phyloP scores from a whole-genome alignment of 1,140 invertebrate genomes.

The Philopotamus ludificatus region DNA sequence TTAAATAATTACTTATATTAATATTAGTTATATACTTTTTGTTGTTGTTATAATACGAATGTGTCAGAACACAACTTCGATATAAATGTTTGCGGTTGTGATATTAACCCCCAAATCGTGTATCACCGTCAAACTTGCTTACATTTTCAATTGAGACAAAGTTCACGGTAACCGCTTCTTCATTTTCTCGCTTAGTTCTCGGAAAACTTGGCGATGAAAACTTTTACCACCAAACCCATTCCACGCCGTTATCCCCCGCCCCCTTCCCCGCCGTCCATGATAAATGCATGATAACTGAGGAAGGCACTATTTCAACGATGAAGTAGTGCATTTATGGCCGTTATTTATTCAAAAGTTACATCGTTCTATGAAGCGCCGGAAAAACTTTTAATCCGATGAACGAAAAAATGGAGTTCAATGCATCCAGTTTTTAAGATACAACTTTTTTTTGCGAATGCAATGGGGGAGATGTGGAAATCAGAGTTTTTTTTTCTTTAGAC shows the following conservation, averaged over 20 bases:
- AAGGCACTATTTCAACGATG: conserved; percentile 4
- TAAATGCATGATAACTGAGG: conserved; percentile 4
- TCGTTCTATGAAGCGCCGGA: no score
- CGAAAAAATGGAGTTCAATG: no score
- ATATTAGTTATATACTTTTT: no score
- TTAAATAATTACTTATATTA: no score
- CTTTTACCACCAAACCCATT: background rate
- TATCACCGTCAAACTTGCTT: conserved; percentile 3
- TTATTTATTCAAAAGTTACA: background rate
- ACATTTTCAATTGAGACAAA: conserved; percentile 11
- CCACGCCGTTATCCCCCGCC: background rate
- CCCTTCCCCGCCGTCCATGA: background rate
- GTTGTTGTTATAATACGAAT: no score
- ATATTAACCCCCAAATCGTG: background rate
- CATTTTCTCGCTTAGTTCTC: conserved; percentile 1
- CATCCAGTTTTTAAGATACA: no score
- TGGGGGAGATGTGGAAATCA: no score
- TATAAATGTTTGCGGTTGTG: background rate
- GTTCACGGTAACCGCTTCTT: conserved; percentile 1
- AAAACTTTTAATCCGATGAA: no score
- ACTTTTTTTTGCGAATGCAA: no score
- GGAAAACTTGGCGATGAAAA: conserved; percentile 2
- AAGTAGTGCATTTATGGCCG: background rate
- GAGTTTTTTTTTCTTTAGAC: no score
- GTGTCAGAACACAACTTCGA: no score